These are phyloP conservation scores for Limnephilus lunatus DNA, from an alignment of 2,888 invertebrate species.

Conservation along the genomic window DNA sequence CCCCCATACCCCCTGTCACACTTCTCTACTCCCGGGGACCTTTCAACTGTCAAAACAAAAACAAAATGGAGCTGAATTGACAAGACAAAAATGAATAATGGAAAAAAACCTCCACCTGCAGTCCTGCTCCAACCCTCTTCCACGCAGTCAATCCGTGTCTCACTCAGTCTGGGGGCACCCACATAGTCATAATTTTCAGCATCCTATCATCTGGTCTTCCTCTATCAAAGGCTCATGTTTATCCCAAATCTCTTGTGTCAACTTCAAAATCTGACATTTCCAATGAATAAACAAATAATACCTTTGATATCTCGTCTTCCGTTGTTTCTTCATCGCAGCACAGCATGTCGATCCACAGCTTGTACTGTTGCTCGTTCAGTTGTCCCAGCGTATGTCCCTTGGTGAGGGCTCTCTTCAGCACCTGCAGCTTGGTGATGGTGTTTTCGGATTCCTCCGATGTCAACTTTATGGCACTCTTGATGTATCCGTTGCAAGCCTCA, in stretches of 20 bases:
- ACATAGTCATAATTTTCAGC: no score
- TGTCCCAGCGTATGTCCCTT: conserved; percentile 57
- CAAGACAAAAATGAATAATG: neutral
- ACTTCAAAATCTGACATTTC: neutral
- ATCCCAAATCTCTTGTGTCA: neutral
- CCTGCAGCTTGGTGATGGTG: conserved; percentile 53
- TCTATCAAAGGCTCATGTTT: neutral
- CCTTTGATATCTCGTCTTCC: conserved; percentile 49
- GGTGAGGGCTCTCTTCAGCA: conserved; percentile 59
- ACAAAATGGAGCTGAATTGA: no score
- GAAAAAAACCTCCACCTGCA: no score
- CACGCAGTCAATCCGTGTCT: no score
- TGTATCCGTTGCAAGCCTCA: conserved; percentile 54
- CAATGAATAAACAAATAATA: neutral
- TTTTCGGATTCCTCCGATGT: conserved; percentile 28
- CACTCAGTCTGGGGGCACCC: no score
- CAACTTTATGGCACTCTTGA: conserved; percentile 57
- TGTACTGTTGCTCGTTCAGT: conserved; percentile 68
- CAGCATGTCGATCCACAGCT: conserved; percentile 69
- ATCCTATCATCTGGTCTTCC: no score
- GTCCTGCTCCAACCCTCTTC: no score
- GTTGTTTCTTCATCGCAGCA: conserved; percentile 30
- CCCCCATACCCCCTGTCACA: no score
- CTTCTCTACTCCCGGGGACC: no score
- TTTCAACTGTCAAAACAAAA: no score